Evolutionary conservation across 1,140 invertebrate species (phyloP), one percentile per base, ranked within the genome.

Genomic region (Achroia grisella): DNA sequence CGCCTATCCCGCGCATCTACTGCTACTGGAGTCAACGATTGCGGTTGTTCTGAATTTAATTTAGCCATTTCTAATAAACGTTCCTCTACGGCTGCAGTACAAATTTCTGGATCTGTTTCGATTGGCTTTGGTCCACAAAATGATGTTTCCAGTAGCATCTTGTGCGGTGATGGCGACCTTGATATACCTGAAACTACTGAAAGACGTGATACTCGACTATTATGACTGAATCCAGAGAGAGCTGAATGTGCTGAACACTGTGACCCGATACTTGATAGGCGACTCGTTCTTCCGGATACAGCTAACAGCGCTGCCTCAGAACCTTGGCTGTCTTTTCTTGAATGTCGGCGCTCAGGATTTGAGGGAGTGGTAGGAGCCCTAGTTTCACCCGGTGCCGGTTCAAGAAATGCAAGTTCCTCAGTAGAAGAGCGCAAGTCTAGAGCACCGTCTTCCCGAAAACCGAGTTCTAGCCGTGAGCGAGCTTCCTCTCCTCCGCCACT

Each of bases 101-200:
- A 71, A 10, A 89, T 85, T 43, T 89, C 88, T 2, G 75, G 78
- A 15, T 86, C 86, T 23, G 74, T 85, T 52, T 89, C 88, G n/a
- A 90, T 80, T 0, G 92, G 91, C 61, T 93, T 94, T 37, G 91
- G 92, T 0, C 95, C 95, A 66, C 94, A 96, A 71, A 96, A 96
- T 0, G 94, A 96, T 0, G 94, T 96, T 82, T 96, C 94, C 12
- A 96, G 86, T 12, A 95, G 82, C 89, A 95, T 95, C 78, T 93
- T 93, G 81, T 96, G 94, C 4, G 95, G 95, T 17, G 94, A 96
- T 0, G 94, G 94, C 6, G 94, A 95, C 42, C 94, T 89, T 6
- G 88, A 90, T 5, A 87, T 86, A 0, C 90, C 91, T 1, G 91
- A 93, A 2, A 91, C 89, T 0, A 91, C 92, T 0, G 93, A 94